phyloP scores from a whole-genome alignment of 1,140 invertebrate genomes.

The Drosophila truncata region DNA sequence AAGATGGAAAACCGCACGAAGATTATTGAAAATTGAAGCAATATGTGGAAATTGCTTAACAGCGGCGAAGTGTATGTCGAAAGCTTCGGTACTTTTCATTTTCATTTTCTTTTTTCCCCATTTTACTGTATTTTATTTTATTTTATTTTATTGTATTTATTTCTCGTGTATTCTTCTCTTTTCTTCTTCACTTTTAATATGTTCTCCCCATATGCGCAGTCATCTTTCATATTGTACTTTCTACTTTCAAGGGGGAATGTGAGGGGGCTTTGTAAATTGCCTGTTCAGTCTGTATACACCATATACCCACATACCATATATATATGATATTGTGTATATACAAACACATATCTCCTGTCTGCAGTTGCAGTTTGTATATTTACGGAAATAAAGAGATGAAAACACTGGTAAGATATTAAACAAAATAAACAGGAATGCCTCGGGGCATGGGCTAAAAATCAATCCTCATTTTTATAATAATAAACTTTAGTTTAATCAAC shows the following conservation, averaged over 20 bases:
- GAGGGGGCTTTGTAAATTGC: conserved; percentile 9
- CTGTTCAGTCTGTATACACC: conserved; percentile 9
- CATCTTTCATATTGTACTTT: conserved; percentile 41
- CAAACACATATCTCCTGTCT: conserved; percentile 9
- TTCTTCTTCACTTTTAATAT: conserved; percentile 24
- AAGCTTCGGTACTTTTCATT: conserved; percentile 36
- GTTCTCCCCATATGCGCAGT: conserved; percentile 44
- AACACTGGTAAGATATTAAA: conserved; percentile 21
- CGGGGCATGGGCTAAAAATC: background rate
- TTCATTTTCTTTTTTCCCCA: too few relatives aligned
- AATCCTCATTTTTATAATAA: conserved; percentile 12
- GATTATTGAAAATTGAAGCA: conserved; percentile 74
- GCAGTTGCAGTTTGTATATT: conserved; percentile 48
- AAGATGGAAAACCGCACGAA: conserved; percentile 58
- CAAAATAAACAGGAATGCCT: conserved; percentile 28
- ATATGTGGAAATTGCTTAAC: conserved; percentile 71
- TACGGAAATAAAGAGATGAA: conserved; percentile 43
- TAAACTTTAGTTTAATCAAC: conserved; percentile 29
- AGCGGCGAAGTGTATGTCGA: conserved; percentile 54
- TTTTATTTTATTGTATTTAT: conserved; percentile 33
- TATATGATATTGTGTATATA: background rate
- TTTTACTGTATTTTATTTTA: conserved; percentile 22
- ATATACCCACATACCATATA: background rate
- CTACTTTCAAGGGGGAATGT: conserved; percentile 10
- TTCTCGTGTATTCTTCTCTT: conserved; percentile 11